Percentiles rank a stretch among this genome's conserved stretches.
phyloP scores from a whole-genome alignment of 1,140 invertebrate species.

The Temnothorax nylanderi region DNA sequence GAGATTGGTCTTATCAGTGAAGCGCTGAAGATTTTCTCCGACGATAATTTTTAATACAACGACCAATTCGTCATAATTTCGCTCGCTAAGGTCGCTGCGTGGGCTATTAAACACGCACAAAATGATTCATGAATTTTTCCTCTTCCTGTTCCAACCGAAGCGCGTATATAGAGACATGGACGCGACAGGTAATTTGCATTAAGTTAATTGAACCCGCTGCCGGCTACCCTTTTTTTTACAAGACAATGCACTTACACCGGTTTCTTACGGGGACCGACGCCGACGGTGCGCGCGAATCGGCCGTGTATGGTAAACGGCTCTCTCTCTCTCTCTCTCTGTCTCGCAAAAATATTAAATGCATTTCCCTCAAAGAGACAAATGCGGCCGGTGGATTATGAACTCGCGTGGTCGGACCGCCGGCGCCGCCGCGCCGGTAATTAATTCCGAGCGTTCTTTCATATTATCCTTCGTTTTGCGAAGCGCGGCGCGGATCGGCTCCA shows the following conservation, averaged over 20 bases:
- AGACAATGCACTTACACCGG: slow-evolving; percentile 73
- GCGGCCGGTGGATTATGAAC: slow-evolving; percentile 76
- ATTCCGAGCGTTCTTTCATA: slow-evolving; percentile 72
- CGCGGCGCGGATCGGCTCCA: slow-evolving; percentile 36
- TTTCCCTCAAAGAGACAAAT: slow-evolving; percentile 75
- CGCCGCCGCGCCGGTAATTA: slow-evolving; percentile 71
- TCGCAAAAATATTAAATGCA: slow-evolving; percentile 67
- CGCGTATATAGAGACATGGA: slow-evolving; percentile 56
- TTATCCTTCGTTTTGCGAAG: slow-evolving; percentile 67
- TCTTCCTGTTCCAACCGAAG: slow-evolving; percentile 14
- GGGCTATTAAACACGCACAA: slow-evolving; percentile 55
- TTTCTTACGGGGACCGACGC: slow-evolving; percentile 56
- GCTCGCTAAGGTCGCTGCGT: neutral
- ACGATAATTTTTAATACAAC: slow-evolving; percentile 43
- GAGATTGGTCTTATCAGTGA: neutral
- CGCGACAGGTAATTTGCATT: slow-evolving; percentile 75
- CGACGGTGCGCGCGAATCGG: slow-evolving; percentile 4
- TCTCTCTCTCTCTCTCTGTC: neutral
- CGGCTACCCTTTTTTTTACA: slow-evolving; percentile 70
- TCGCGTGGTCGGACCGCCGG: slow-evolving; percentile 33
- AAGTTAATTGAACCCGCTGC: slow-evolving; percentile 72
- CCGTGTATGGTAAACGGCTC: slow-evolving; percentile 31
- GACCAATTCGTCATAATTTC: slow-evolving; percentile 43
- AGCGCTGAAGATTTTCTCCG: neutral
- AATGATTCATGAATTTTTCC: slow-evolving; percentile 66